A percentile compares a stretch with the other conserved stretches of the same genome.
Conservation (phyloP, 2,797 vertebrate species). For the Fringilla coelebs region DNA sequence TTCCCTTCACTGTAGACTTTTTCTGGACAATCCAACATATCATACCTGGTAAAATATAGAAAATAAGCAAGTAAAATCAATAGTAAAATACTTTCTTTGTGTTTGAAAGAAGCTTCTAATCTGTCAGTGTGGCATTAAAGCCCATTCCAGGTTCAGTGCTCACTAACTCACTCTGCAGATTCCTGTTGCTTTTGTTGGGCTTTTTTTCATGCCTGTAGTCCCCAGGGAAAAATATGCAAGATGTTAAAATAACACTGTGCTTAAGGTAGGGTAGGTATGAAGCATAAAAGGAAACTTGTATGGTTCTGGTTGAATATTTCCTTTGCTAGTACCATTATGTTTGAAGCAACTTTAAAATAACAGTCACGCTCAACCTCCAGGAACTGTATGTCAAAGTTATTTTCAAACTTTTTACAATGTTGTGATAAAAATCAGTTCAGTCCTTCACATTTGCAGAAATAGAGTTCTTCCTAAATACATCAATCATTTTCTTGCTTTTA, state of each 20-base stretch:
- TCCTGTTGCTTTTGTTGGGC: not conserved
- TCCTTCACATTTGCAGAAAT: slow-evolving; percentile 18
- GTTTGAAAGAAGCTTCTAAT: not conserved
- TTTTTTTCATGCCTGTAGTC: not conserved
- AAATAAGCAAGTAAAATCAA: not conserved
- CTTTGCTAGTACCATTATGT: not conserved
- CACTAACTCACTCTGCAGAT: not conserved
- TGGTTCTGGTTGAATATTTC: not conserved
- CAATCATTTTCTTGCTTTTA: not conserved
- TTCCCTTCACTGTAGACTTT: not conserved
- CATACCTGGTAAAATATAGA: not conserved
- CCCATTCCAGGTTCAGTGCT: not conserved
- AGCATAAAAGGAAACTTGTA: not conserved
- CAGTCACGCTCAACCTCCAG: not conserved
- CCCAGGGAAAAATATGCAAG: not conserved
- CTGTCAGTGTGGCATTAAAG: not conserved
- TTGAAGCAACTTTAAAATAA: slow-evolving; percentile 1
- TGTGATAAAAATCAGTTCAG: slow-evolving; percentile 11
- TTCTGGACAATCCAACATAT: not conserved
- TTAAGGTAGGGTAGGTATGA: not conserved
- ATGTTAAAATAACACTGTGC: not conserved
- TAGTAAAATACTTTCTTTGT: not conserved
- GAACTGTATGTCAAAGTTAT: not conserved
- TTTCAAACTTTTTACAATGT: not conserved
- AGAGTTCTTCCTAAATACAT: slow-evolving; percentile 9